A percentile compares a stretch with the other conserved stretches of the same genome.
Conservation (phyloP, 2,888 invertebrate genomes). For the Nephrotoma flavescens region DNA sequence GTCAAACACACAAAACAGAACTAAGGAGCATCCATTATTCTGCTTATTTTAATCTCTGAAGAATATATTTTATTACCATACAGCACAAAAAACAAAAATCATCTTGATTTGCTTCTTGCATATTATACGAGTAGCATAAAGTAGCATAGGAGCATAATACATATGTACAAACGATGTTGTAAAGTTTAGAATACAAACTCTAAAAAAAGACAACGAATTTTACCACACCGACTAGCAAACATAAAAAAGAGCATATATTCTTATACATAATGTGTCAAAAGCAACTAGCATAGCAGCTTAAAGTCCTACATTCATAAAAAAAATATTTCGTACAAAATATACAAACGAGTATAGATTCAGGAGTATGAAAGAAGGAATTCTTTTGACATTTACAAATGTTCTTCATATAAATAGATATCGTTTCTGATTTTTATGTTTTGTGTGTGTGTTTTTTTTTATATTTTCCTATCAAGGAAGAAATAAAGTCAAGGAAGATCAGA, state of each 20-base stretch:
- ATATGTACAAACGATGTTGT: neutral
- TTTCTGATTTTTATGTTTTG: neutral
- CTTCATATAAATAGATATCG: neutral
- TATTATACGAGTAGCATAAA: neutral
- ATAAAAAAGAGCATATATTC: neutral
- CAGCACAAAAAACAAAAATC: neutral
- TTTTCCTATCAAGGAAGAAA: neutral
- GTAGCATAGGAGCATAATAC: neutral
- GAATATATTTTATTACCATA: neutral
- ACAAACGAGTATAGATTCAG: neutral
- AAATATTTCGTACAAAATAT: neutral
- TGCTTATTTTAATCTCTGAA: neutral
- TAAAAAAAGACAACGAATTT: neutral
- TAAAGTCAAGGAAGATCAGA: neutral
- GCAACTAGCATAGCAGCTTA: neutral
- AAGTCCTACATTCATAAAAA: neutral
- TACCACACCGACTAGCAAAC: neutral
- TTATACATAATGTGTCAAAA: neutral
- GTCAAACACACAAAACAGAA: neutral
- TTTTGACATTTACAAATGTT: neutral
- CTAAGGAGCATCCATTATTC: neutral
- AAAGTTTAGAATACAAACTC: neutral
- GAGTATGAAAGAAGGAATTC: neutral
- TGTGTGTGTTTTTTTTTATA: neutral
- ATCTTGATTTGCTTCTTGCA: neutral